These are phyloP conservation scores for Scolopax rusticola DNA, from an alignment of 2,797 vertebrate genomes.

Conservation along the genomic window DNA sequence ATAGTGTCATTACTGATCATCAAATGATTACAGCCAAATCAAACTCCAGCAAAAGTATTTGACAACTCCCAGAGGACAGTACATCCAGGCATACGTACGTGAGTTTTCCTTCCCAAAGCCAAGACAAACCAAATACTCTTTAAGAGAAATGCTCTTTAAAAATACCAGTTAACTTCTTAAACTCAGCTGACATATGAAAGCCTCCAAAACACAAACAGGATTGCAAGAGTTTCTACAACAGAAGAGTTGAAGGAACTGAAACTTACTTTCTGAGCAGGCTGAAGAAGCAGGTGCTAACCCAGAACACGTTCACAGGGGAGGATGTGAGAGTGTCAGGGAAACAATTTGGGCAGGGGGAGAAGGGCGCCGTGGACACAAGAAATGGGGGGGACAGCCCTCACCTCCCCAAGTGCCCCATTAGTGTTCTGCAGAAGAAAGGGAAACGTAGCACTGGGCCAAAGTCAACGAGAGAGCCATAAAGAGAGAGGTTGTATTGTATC, in stretches of 20 bases:
- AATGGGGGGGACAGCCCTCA: accelerated
- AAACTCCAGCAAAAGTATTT: neutral
- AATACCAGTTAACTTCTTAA: neutral
- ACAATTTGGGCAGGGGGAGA: neutral
- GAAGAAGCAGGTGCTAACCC: neutral
- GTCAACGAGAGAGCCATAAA: neutral
- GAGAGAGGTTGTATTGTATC: neutral
- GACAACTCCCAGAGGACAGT: neutral
- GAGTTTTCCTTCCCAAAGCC: neutral
- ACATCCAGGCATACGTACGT: neutral
- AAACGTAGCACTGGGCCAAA: neutral
- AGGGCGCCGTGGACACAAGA: neutral
- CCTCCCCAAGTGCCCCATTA: neutral
- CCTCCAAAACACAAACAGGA: neutral
- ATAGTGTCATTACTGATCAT: neutral
- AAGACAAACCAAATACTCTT: neutral
- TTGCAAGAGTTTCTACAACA: neutral
- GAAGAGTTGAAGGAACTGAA: neutral
- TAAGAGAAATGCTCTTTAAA: neutral
- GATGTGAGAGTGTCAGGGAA: neutral
- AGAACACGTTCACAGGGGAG: neutral
- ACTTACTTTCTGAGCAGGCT: neutral
- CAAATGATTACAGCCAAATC: neutral
- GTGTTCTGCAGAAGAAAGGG: neutral
- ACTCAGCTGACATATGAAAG: neutral